A percentile compares a stretch with the other conserved stretches of the same genome.
These are phyloP conservation scores for Erebia aethiops DNA, from an alignment of 2,888 invertebrate species.

Conservation along the genomic window DNA sequence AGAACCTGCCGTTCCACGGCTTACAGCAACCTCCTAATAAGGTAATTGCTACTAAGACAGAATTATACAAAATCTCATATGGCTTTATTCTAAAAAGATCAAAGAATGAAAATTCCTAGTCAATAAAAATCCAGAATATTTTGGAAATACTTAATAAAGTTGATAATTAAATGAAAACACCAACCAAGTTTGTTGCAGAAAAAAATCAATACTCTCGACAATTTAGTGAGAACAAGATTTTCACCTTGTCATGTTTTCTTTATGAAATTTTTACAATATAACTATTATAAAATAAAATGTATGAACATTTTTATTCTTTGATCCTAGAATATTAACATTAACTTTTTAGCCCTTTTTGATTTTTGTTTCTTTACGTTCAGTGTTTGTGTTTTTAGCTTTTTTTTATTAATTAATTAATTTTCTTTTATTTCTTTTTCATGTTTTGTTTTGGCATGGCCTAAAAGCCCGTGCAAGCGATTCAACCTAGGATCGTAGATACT, in stretches of 20 bases:
- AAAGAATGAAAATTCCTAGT: neutral
- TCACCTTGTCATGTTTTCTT: no score
- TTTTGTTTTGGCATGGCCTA: slow-evolving; percentile 67
- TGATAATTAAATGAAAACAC: no score
- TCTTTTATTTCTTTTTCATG: slow-evolving; percentile 73
- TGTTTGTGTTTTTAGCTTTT: slow-evolving; percentile 43
- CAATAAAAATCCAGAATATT: neutral
- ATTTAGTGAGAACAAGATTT: no score
- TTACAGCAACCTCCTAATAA: slow-evolving; percentile 96
- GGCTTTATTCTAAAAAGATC: slow-evolving; percentile 1
- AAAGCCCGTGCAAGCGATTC: slow-evolving; percentile 83
- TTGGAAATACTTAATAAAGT: neutral
- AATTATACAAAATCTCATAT: neutral
- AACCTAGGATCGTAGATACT: slow-evolving; percentile 78
- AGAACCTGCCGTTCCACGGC: slow-evolving; percentile 97
- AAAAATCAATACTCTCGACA: no score
- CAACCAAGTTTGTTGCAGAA: no score
- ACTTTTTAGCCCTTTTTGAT: neutral
- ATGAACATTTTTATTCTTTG: neutral
- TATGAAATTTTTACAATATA: no score
- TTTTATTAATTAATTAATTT: no score
- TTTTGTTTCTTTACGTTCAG: neutral
- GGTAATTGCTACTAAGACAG: slow-evolving; percentile 79
- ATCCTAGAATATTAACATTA: neutral
- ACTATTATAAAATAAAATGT: no score